These are phyloP conservation scores for Bombus fervidus DNA, from an alignment of 1,140 invertebrate species.

Conservation along the genomic window DNA sequence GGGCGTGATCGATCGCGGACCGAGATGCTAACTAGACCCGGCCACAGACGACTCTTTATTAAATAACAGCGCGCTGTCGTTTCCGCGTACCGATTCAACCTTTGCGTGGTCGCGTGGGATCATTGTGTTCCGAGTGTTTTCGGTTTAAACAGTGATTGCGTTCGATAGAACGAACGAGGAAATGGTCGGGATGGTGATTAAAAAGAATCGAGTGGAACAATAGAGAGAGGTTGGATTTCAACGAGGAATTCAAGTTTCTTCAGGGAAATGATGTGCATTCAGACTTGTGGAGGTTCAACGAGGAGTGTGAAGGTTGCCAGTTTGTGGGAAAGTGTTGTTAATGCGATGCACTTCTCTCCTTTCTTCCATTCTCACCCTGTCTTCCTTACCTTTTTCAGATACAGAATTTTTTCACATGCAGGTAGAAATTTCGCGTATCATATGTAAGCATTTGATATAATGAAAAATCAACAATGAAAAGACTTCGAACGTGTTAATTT, in stretches of 20 bases:
- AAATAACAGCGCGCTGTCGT: conserved; percentile 55
- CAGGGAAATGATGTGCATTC: neutral
- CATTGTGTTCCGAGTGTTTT: conserved; percentile 2
- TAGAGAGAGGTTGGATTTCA: conserved; percentile 14
- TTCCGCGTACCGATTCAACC: conserved; percentile 44
- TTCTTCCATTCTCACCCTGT: neutral
- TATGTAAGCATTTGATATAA: neutral
- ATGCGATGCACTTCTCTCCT: neutral
- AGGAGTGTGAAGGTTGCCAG: neutral
- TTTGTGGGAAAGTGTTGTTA: neutral
- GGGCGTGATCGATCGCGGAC: conserved; percentile 72
- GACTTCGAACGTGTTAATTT: too few relatives aligned
- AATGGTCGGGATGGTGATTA: neutral
- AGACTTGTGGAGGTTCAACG: neutral
- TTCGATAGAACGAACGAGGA: neutral
- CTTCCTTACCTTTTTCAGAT: neutral
- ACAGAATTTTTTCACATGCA: neutral
- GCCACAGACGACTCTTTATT: conserved; percentile 66
- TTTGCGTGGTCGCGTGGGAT: conserved; percentile 14
- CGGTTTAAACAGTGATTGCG: conserved; percentile 3
- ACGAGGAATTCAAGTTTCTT: neutral
- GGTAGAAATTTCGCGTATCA: neutral
- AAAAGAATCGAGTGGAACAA: conserved; percentile 14
- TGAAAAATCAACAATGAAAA: too few relatives aligned
- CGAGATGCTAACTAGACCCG: conserved; percentile 72